phyloP scores from a whole-genome alignment of 2,888 invertebrate genomes.

The Megaustenia siamemsis region DNA sequence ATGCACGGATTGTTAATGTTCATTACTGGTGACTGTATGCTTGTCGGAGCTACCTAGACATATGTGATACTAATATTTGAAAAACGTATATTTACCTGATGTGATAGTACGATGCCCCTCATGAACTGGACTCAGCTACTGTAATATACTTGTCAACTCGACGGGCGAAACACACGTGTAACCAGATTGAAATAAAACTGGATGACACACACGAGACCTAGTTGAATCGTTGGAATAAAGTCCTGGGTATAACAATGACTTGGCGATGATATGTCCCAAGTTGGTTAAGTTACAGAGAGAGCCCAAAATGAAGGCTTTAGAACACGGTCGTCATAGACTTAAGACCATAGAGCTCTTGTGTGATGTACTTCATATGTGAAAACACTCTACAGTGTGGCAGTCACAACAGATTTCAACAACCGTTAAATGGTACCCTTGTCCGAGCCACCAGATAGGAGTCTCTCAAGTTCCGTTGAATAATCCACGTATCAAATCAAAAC shows the following conservation, averaged over 20 bases:
- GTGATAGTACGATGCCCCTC: too few species aligned
- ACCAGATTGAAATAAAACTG: too few species aligned
- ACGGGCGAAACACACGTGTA: too few species aligned
- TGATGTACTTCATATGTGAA: conserved; percentile 42
- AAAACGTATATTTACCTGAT: too few species aligned
- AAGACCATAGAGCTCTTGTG: conserved; percentile 13
- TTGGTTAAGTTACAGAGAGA: conserved; percentile 7
- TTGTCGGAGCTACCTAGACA: too few species aligned
- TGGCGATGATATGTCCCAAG: not conserved
- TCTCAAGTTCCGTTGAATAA: not conserved
- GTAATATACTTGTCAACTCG: too few species aligned
- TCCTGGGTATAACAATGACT: not conserved
- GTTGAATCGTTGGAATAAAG: conserved; percentile 4
- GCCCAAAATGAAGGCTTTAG: conserved; percentile 2
- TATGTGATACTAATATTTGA: too few species aligned
- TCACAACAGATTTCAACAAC: conserved; percentile 40
- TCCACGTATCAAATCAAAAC: conserved; percentile 32
- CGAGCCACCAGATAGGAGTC: conserved; percentile 7
- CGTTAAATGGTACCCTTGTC: conserved; percentile 42
- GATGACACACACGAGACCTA: too few species aligned
- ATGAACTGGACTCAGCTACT: too few species aligned
- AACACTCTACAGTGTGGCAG: not conserved
- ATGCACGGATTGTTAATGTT: too few species aligned
- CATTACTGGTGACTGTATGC: too few species aligned
- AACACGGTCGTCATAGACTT: conserved; percentile 12